Evolutionary conservation across 2,797 vertebrate species (phyloP).

Genomic region (Manis javanica): DNA sequence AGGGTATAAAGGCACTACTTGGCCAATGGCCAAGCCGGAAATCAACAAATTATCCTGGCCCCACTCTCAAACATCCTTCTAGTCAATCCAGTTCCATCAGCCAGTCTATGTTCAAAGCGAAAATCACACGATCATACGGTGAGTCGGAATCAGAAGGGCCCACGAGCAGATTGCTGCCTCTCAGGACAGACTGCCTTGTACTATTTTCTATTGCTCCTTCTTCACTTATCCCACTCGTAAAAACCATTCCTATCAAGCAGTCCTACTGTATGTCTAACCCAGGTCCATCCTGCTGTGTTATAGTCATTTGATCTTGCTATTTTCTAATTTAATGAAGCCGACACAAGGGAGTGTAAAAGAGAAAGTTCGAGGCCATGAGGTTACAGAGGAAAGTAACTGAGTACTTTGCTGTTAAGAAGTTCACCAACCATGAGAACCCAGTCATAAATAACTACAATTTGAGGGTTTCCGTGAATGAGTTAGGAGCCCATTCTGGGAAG

Average conservation of each 20-base stretch:
- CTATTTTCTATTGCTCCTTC: neutral
- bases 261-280: neutral
- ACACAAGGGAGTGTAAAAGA: neutral
- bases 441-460: too few relatives aligned
- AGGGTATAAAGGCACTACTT: neutral
- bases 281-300: neutral
- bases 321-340: neutral
- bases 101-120: neutral
- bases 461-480: neutral
- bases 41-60: neutral
- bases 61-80: neutral
- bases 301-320: neutral
- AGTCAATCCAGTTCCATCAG: neutral
- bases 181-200: neutral
- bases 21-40: neutral
- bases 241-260: neutral
- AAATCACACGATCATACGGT: neutral
- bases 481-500: neutral
- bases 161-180: accelerated
- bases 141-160: neutral
- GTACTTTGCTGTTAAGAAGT: neutral
- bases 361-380: neutral
- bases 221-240: neutral
- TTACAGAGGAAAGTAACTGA: neutral
- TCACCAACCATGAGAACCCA: neutral